phyloP scores from a whole-genome alignment of 2,888 invertebrate genomes.

The Strigamia crassipes region DNA sequence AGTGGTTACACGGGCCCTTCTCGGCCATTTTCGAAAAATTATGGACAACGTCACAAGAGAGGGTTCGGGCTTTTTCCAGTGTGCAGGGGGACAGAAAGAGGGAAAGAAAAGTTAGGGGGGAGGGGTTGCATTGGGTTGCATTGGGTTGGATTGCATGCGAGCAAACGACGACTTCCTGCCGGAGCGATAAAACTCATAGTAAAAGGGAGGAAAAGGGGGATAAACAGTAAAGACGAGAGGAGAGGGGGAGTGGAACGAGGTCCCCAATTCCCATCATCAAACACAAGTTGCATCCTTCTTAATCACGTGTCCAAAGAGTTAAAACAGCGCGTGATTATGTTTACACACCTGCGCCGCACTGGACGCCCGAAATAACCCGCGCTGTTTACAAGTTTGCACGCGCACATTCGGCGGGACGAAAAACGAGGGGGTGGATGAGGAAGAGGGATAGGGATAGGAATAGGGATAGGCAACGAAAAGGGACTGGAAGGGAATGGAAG shows the following conservation, averaged over 20 bases:
- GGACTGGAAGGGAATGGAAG: no score
- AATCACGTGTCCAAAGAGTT: not conserved
- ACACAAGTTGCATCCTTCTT: not conserved
- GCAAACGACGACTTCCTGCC: slow-evolving; percentile 37
- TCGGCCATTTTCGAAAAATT: slow-evolving; percentile 12
- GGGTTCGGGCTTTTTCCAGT: not conserved
- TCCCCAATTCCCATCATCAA: slow-evolving; percentile 28
- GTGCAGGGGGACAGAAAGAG: not conserved
- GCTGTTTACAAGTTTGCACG: not conserved
- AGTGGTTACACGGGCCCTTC: slow-evolving; percentile 11
- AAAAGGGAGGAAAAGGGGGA: slow-evolving; percentile 2
- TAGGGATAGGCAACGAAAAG: not conserved
- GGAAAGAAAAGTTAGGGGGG: not conserved
- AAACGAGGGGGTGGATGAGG: not conserved
- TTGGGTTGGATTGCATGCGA: not conserved
- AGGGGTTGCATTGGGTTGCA: not conserved
- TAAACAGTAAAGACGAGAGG: not conserved
- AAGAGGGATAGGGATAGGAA: not conserved
- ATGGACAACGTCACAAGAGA: slow-evolving; percentile 28
- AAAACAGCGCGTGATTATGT: not conserved
- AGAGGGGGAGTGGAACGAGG: slow-evolving; percentile 4
- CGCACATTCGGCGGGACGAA: no score
- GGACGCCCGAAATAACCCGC: slow-evolving; percentile 2
- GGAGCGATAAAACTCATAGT: slow-evolving; percentile 15
- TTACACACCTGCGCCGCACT: slow-evolving; percentile 2